These are phyloP conservation scores for Lamprotornis superbus DNA, from an alignment of 2,113 vertebrate species.

Conservation along the genomic window DNA sequence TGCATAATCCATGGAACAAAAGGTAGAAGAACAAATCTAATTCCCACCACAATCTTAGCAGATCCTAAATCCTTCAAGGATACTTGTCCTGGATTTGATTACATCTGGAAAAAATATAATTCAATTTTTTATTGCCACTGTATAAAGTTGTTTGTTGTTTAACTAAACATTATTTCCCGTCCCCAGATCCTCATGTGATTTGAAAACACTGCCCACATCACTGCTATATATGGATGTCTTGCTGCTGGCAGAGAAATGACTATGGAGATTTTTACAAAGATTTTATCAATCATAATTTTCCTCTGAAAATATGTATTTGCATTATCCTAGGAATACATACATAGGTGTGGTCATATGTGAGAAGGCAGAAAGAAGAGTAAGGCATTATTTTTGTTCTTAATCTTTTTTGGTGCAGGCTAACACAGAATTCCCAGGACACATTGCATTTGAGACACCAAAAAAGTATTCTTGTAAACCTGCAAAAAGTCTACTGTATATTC, in stretches of 20 bases:
- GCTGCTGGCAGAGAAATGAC: background rate
- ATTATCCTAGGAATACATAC: background rate
- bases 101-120: slow-evolving; percentile 8
- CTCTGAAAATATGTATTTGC: background rate
- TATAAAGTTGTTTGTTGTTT: background rate
- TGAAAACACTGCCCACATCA: background rate
- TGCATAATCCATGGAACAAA: slow-evolving; percentile 36
- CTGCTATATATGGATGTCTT: background rate
- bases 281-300: background rate
- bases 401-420: background rate
- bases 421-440: background rate
- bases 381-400: background rate
- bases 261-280: background rate
- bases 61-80: background rate
- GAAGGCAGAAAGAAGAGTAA: background rate
- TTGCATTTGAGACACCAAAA: background rate
- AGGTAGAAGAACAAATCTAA: slow-evolving; percentile 49
- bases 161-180: background rate
- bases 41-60: slow-evolving; percentile 5
- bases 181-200: background rate
- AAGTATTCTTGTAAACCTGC: background rate
- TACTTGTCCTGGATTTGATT: slow-evolving; percentile 27
- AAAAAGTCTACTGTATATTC: background rate
- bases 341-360: background rate
- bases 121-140: background rate